phyloP scores from a whole-genome alignment of 1,140 invertebrate species.

The Tyrophagus putrescentiae region DNA sequence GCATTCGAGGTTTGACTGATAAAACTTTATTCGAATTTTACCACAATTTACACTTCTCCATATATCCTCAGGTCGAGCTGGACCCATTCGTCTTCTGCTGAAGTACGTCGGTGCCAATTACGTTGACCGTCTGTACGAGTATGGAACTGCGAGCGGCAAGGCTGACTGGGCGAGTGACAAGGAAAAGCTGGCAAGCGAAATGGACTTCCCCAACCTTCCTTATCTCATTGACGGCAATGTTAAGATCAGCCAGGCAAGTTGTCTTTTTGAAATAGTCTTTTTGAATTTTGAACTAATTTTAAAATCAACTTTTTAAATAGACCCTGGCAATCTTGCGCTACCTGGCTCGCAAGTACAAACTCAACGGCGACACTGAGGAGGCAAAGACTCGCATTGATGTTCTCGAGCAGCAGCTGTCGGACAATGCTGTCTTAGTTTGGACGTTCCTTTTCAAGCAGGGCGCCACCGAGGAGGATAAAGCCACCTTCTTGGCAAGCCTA shows the following conservation, averaged over 20 bases:
- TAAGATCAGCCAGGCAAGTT: conserved; percentile 31
- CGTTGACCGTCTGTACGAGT: too few species aligned
- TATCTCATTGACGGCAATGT: conserved; percentile 29
- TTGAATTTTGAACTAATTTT: too few species aligned
- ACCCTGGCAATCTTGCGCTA: conserved; percentile 40
- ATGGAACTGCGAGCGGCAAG: too few species aligned
- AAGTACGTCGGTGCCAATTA: too few species aligned
- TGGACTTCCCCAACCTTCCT: conserved; percentile 32
- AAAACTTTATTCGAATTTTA: too few species aligned
- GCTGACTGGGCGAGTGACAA: too few species aligned
- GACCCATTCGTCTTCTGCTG: too few species aligned
- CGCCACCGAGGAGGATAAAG: neutral
- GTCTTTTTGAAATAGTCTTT: too few species aligned
- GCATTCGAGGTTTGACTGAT: too few species aligned
- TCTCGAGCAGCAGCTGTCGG: conserved; percentile 35
- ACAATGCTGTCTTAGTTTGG: conserved; percentile 33
- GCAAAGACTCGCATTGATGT: conserved; percentile 36
- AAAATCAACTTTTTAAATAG: too few species aligned
- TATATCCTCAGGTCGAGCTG: too few species aligned
- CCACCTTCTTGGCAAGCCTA: neutral
- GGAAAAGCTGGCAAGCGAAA: conserved; percentile 29
- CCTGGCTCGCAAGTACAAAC: conserved; percentile 32
- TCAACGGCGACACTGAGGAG: conserved; percentile 33
- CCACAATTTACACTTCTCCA: too few species aligned
- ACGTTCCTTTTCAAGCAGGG: conserved; percentile 2